Conservation (phyloP, 2,113 vertebrate genomes). For the Lepus americanus region DNA sequence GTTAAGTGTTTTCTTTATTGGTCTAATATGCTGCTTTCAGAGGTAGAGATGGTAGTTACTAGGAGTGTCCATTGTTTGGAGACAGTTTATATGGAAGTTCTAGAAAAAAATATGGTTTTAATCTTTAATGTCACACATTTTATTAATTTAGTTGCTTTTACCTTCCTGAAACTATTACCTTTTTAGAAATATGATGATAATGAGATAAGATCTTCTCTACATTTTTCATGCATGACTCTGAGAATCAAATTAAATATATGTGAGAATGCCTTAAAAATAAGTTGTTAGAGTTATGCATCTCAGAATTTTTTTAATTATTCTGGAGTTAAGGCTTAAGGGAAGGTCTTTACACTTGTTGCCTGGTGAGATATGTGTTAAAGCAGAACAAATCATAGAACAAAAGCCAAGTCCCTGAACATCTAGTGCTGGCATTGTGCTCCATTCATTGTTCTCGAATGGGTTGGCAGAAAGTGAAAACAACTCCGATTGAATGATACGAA, state of each 20-base stretch:
- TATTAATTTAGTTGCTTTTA: not conserved
- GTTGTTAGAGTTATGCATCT: not conserved
- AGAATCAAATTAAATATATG: not conserved
- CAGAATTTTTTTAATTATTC: not conserved
- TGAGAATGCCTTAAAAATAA: slow-evolving; percentile 20
- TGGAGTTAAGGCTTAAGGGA: not conserved
- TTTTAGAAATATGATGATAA: not conserved
- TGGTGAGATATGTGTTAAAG: not conserved
- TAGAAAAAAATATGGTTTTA: not conserved
- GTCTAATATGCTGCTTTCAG: not conserved
- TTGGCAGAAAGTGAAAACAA: not conserved
- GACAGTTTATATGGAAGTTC: not conserved
- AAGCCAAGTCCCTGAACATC: not conserved
- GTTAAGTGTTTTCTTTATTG: not conserved
- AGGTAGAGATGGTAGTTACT: not conserved
- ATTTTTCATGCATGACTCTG: not conserved
- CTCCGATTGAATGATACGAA: not conserved
- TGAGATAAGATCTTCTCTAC: not conserved
- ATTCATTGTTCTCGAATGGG: not conserved
- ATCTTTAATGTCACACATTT: not conserved
- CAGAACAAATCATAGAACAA: not conserved
- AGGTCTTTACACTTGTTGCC: not conserved
- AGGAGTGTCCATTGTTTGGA: not conserved
- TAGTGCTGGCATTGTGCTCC: not conserved
- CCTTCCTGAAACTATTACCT: not conserved